phyloP scores from a whole-genome alignment of 2,888 invertebrate genomes.

The Charanyca ferruginea region DNA sequence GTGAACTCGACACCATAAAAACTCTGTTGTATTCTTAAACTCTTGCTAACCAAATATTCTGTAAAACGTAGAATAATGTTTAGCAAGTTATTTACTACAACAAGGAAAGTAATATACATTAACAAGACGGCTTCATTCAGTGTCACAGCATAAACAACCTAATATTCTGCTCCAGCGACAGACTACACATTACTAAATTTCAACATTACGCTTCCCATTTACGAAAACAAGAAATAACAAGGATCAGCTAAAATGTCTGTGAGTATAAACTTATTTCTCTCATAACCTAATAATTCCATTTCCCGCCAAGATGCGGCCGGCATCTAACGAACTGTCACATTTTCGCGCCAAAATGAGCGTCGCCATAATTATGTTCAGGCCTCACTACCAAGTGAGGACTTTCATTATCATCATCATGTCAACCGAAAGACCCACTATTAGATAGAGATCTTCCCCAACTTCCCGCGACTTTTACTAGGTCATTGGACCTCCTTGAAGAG shows the following conservation, averaged over 20 bases:
- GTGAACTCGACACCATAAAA: too few species aligned
- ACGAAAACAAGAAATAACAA: slow-evolving; percentile 54
- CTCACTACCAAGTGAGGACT: slow-evolving; percentile 70
- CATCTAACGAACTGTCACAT: slow-evolving; percentile 86
- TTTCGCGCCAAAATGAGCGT: slow-evolving; percentile 82
- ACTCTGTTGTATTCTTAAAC: too few species aligned
- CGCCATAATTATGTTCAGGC: slow-evolving; percentile 80
- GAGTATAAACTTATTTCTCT: slow-evolving; percentile 62
- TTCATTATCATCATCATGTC: too few species aligned
- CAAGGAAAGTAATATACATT: not conserved
- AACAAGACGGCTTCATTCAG: slow-evolving; percentile 5
- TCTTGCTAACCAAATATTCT: not conserved
- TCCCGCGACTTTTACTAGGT: too few species aligned
- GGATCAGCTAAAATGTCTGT: slow-evolving; percentile 55
- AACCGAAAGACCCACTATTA: too few species aligned
- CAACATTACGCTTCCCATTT: slow-evolving; percentile 49
- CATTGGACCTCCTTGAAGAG: too few species aligned
- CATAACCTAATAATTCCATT: slow-evolving; percentile 72
- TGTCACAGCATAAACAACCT: slow-evolving; percentile 6
- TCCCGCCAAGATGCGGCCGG: slow-evolving; percentile 71
- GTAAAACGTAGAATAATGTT: not conserved
- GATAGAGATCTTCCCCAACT: too few species aligned
- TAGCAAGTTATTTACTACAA: not conserved
- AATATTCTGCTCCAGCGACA: slow-evolving; percentile 28
- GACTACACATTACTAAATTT: slow-evolving; percentile 40